Evolutionary conservation across 1,140 invertebrate species (phyloP).

Genomic region (Drosophila aff.): DNA sequence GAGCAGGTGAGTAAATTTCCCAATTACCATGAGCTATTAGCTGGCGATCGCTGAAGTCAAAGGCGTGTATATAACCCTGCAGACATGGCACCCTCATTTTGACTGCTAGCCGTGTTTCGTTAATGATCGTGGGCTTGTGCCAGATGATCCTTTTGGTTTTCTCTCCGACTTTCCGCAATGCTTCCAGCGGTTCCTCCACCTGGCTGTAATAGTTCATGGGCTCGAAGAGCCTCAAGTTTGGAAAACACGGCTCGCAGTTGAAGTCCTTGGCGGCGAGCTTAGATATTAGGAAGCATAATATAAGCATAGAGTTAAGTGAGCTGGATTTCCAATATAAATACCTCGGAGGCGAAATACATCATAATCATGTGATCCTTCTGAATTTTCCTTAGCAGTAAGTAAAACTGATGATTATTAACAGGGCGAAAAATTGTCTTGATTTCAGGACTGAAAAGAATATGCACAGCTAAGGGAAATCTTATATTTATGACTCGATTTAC

Average conservation of each 20-base stretch:
- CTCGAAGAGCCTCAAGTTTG: constrained; percentile 14
- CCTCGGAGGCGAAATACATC: constrained; percentile 47
- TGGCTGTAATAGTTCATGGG: constrained; percentile 51
- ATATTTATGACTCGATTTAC: constrained; percentile 2
- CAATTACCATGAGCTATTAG: constrained; percentile 38
- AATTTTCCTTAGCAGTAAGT: constrained; percentile 5
- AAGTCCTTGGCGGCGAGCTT: constrained; percentile 57
- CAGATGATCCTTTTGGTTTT: background rate
- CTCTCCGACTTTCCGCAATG: background rate
- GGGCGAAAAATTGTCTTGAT: constrained; percentile 27
- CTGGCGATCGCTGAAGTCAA: constrained; percentile 35
- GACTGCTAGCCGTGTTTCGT: background rate
- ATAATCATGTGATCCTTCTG: constrained; percentile 43
- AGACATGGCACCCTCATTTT: constrained; percentile 27
- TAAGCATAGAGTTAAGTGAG: background rate
- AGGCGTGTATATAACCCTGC: constrained; percentile 20
- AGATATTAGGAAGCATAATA: no score
- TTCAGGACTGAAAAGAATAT: constrained; percentile 9
- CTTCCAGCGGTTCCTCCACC: constrained; percentile 37
- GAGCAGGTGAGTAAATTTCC: background rate
- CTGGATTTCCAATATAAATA: background rate
- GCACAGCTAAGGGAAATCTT: no score
- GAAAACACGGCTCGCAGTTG: constrained; percentile 50
- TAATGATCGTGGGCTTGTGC: background rate
- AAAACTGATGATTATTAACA: constrained; percentile 2